These are phyloP conservation scores for Ommatoiulus sabulosus DNA, from an alignment of 2,888 invertebrate species.

Conservation along the genomic window DNA sequence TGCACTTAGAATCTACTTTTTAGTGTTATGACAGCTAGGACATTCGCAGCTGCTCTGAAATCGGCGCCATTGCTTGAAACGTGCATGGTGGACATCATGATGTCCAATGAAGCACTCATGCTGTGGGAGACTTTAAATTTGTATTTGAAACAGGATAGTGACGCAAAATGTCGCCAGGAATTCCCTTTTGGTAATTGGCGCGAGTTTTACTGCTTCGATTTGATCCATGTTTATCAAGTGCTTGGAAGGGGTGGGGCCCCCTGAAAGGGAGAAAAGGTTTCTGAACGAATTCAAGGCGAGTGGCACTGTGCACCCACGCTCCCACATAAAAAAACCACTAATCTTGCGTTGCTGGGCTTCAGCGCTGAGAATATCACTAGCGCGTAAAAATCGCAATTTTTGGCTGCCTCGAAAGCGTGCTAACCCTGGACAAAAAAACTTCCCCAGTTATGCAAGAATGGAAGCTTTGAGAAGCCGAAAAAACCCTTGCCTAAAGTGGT, in stretches of 20 bases:
- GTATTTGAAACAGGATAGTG: too few species aligned
- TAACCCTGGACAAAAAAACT: background rate
- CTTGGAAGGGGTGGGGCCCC: background rate
- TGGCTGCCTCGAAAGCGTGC: background rate
- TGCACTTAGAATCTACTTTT: too few species aligned
- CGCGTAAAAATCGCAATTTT: background rate
- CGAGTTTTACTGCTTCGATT: too few species aligned
- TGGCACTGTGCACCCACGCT: background rate
- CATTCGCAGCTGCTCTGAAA: too few species aligned
- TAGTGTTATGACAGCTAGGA: too few species aligned
- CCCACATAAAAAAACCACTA: background rate
- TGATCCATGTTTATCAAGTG: background rate
- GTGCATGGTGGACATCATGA: too few species aligned
- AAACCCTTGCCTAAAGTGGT: background rate
- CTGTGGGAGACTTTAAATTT: too few species aligned
- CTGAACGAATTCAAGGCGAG: background rate
- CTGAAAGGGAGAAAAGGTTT: background rate
- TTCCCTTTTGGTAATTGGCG: background rate
- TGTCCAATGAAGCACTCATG: too few species aligned
- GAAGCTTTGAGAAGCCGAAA: background rate
- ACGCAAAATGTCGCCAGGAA: background rate
- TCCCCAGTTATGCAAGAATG: background rate
- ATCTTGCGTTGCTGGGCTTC: background rate
- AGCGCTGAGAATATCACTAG: background rate
- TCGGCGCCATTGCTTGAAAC: too few species aligned